Base-by-base conservation (phyloP, 92 coral and sea anemone genomes). In the Ricordea florida region DNA sequence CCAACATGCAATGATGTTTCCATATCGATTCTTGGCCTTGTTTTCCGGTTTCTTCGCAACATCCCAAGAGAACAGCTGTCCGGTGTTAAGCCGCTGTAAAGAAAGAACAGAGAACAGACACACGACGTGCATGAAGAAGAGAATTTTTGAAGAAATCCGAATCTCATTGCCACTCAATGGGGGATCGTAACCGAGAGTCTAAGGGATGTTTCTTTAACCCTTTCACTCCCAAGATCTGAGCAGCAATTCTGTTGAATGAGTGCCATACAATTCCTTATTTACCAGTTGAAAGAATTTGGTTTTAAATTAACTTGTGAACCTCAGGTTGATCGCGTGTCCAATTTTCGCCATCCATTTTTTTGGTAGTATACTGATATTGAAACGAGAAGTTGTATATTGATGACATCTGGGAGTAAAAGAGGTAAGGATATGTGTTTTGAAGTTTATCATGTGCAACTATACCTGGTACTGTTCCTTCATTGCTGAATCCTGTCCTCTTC, bases 1-100 rank as follows among this genome's bases (percentile, higher is more conserved):
- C 98, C 78, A 38, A 90, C 98, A 93, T 21, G 98, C 67, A 30
- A 83, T 61, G 14, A 93, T 93, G 69, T 93, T 93, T 44, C 78
- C 87, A 50, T 93, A 93, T 17, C 98, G 89, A 61, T 93, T 93
- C 65, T 89, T 93, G 21, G 61, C 78, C 65, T 83, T 80, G 69
- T 93, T 89, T 6, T 24, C 65, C 3, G 72, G 70, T 10, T 47
- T 72, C 76, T 83, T 89, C 26, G 88, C 98, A 32, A 49, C 55
- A 7, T 80, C 71, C 82, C 90, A 72, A 0, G 98, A 52, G 24
- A 57, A 78, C 57, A 28, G 83, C 33, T 79, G 87, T 7, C 80
- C 89, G 33, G 72, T 36, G 17, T 68, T 60, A 2, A 93, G 52
- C 34, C 50, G 60, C 98, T 93, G 23, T 0, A 36, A 24, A 16